Base-by-base conservation (phyloP, 2,797 vertebrate species). In the Taenioides sp. region DNA sequence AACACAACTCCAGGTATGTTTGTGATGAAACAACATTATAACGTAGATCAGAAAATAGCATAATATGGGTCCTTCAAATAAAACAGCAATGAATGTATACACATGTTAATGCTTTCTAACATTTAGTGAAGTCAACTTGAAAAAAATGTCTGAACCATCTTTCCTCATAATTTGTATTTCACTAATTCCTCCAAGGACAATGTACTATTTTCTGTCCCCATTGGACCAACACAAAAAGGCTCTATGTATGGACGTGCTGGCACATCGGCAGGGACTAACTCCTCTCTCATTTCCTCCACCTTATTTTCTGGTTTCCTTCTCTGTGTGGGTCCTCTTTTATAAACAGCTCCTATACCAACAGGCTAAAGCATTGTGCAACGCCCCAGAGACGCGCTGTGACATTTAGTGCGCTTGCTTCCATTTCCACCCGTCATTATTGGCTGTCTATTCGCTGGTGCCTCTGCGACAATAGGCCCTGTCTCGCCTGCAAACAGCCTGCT, bases 381-480 rank as follows among this genome's bases (percentile, higher is more conserved):
- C 85, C 84, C 82, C 75, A 72, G 84, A 85, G 82, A 85, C 81
- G 0, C 69, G 82, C 70, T 70, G 84, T 87, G 87, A 88, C 86
- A 86, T 90, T 88, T 87, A 82, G 76, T 65, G 75, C 16, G 68
- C 75, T 83, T 67, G 85, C 73, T 83, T 86, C 81, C 81, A 83
- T 89, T 87, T 86, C 87, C 86, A 62, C 64, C 61, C 20, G 72
- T 86, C 85, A 84, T 89, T 85, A 89, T 88, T 71, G 69, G 76
- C 86, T 79, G 79, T 85, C 88, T 75, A 69, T 85, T 84, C 81
- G 70, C 43, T 84, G 71, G 80, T 18, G 67, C 63, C 69, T 78
- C 73, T 34, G 49, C 57, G 52, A 83, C 84, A 83, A 86, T 79
- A 71, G 79, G 61, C 17, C n/a, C 80, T 73, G 79, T 81, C 84